phyloP scores from a whole-genome alignment of 2,888 invertebrate genomes.

The Thereva nobilitata region DNA sequence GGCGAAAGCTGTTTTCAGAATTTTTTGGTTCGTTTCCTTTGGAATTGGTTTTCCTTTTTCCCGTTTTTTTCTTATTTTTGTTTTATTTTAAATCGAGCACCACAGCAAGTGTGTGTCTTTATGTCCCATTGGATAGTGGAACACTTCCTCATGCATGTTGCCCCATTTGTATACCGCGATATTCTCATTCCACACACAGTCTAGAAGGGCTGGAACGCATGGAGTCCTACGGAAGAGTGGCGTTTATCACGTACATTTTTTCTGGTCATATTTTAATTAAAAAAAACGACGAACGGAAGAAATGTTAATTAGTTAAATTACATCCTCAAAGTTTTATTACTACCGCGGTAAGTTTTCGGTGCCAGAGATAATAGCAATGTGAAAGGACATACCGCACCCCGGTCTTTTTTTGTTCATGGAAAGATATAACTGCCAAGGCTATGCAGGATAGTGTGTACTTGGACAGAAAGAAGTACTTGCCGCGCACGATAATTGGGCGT shows the following conservation, averaged over 20 bases:
- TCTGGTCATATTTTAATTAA: conserved; percentile 24
- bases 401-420: no score
- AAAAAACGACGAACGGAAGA: neutral
- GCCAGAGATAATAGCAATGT: neutral
- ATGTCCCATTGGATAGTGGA: conserved; percentile 26
- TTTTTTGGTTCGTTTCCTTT: conserved; percentile 30
- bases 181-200: neutral
- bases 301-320: conserved; percentile 30
- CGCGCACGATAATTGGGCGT: no score
- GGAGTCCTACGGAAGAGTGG: conserved; percentile 2
- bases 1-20: conserved; percentile 30
- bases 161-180: neutral
- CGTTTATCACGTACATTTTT: conserved; percentile 16
- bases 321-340: conserved; percentile 19
- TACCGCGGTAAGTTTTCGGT: conserved; percentile 4
- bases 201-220: neutral
- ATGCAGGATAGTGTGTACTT: no score
- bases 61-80: conserved; percentile 16
- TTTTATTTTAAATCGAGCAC: conserved; percentile 5
- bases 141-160: conserved; percentile 22
- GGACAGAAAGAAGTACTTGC: no score
- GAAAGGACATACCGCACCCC: neutral
- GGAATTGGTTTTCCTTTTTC: conserved; percentile 24
- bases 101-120: conserved; percentile 21
- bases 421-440: no score